phyloP scores from a whole-genome alignment of 2,113 vertebrate species.

The Xenus cinereus region DNA sequence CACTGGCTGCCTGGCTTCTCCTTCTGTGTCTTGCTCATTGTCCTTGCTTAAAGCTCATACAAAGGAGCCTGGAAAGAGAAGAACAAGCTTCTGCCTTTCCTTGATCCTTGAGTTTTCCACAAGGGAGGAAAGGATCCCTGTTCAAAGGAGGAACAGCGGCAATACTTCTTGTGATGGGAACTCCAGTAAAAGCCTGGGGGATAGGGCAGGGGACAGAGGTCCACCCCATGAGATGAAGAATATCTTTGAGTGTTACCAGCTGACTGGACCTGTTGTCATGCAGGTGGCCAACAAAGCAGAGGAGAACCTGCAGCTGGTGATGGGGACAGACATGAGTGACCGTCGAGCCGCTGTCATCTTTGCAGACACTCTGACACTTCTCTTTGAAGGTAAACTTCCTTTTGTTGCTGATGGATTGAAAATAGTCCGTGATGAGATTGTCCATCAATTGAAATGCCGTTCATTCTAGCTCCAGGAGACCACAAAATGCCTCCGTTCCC shows the following conservation, averaged over 20 bases:
- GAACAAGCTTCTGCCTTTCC: background rate
- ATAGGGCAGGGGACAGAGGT: background rate
- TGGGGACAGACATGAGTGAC: slow-evolving; percentile 88
- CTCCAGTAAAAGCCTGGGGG: background rate
- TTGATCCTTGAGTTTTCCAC: background rate
- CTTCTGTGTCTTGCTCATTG: background rate
- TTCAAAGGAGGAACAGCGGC: background rate
- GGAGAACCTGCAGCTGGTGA: slow-evolving; percentile 89
- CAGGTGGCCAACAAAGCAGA: slow-evolving; percentile 93
- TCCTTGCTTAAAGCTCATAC: background rate
- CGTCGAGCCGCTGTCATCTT: slow-evolving; percentile 90
- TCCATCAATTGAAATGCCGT: background rate
- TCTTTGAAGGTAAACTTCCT: slow-evolving; percentile 86
- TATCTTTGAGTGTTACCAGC: background rate
- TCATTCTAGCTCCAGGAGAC: background rate
- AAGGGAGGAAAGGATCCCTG: background rate
- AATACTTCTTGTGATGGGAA: background rate
- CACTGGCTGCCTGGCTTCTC: background rate
- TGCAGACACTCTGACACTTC: slow-evolving; percentile 92
- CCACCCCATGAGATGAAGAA: background rate
- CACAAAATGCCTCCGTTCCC: background rate
- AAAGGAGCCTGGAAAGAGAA: background rate
- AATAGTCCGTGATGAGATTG: background rate
- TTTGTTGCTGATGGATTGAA: background rate
- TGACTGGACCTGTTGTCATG: background rate